phyloP scores from a whole-genome alignment of 2,113 vertebrate genomes.

The Enhydra lutris region DNA sequence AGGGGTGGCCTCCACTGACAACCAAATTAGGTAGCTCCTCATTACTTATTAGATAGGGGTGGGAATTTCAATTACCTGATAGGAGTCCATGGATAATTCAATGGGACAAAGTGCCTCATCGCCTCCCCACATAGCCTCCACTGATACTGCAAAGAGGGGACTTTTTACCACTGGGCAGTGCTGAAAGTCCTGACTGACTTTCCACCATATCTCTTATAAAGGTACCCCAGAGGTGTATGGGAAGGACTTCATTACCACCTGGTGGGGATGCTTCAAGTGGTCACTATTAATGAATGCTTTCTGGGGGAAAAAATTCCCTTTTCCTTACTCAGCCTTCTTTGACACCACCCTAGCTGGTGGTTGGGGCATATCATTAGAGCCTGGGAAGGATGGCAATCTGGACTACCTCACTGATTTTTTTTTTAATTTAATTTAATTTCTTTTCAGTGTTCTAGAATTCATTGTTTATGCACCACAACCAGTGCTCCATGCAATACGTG shows the following conservation, averaged over 20 bases:
- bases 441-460: too few relatives aligned
- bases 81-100: not conserved
- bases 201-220: not conserved
- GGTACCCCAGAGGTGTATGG: not conserved
- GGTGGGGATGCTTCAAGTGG: accelerated
- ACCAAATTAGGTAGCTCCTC: not conserved
- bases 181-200: not conserved
- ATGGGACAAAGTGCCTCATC: not conserved
- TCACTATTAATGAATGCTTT: not conserved
- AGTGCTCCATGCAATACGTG: too few relatives aligned
- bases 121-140: not conserved
- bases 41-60: too few relatives aligned
- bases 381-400: too few relatives aligned
- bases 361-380: too few relatives aligned
- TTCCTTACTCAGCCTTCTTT: not conserved
- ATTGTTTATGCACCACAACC: too few relatives aligned
- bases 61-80: not conserved
- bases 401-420: not conserved
- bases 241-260: not conserved
- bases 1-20: not conserved
- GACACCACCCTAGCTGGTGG: not conserved
- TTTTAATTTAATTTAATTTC: too few relatives aligned
- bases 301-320: not conserved
- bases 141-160: not conserved
- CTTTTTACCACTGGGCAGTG: not conserved